phyloP scores from a whole-genome alignment of 2,113 vertebrate species.

The Oenanthe oenanthe region DNA sequence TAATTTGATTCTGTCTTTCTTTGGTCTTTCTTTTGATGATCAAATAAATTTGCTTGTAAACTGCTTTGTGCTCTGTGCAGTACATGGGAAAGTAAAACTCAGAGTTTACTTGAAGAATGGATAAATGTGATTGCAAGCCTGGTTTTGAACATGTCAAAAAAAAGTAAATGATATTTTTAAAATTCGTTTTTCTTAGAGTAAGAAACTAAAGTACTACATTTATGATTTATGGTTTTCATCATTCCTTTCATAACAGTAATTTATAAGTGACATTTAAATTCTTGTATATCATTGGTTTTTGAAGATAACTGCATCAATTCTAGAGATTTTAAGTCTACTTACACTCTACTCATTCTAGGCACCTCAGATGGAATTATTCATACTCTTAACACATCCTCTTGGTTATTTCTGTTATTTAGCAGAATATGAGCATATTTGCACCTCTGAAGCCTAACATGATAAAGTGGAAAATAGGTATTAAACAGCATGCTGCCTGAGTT shows the following conservation, averaged over 20 bases:
- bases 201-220: not conserved
- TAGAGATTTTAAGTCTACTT: not conserved
- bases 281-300: not conserved
- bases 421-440: not conserved
- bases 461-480: not conserved
- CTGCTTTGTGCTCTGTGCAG: not conserved
- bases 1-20: not conserved
- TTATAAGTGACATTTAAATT: not conserved
- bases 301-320: not conserved
- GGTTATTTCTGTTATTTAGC: not conserved
- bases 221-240: not conserved
- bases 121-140: not conserved
- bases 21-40: not conserved
- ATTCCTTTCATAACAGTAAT: not conserved
- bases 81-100: not conserved
- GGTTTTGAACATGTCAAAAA: not conserved
- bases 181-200: not conserved
- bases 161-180: not conserved
- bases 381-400: not conserved
- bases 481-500: not conserved
- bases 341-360: not conserved
- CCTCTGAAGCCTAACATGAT: not conserved
- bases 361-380: not conserved
- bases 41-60: not conserved
- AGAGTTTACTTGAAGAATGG: not conserved